Percentiles rank a stretch among this genome's conserved stretches.
These are phyloP conservation scores for Globodera ellingtonae DNA, from an alignment of 1,140 invertebrate genomes.

Conservation along the genomic window DNA sequence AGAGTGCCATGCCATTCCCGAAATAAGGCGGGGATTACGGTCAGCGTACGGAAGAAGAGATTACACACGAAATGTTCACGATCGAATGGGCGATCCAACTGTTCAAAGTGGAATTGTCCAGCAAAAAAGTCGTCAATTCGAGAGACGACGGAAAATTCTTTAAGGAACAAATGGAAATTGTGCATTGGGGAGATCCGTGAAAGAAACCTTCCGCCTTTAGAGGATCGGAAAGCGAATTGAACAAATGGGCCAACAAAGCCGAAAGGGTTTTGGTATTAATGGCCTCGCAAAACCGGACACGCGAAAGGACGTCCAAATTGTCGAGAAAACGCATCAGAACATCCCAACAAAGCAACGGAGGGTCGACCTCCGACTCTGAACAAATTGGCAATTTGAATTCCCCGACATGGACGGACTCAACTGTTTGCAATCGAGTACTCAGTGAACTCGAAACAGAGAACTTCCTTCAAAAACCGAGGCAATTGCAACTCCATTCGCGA, in stretches of 20 bases:
- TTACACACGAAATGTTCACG: conserved; percentile 38
- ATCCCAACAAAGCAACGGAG: conserved; percentile 35
- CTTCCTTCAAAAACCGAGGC: conserved; percentile 20
- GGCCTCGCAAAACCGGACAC: conserved; percentile 34
- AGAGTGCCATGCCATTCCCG: conserved; percentile 35
- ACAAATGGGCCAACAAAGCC: conserved; percentile 18
- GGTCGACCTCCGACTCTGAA: conserved; percentile 14
- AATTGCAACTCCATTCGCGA: neutral
- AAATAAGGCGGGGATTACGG: conserved; percentile 25
- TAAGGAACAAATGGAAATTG: neutral
- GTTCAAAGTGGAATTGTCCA: neutral
- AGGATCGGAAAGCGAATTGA: conserved; percentile 17
- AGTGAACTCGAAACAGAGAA: conserved; percentile 6
- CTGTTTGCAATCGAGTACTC: neutral
- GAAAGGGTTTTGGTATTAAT: conserved; percentile 5
- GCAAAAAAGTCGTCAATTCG: neutral
- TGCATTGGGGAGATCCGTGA: neutral
- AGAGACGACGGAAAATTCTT: neutral
- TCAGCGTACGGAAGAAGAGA: conserved; percentile 38
- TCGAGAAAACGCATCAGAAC: conserved; percentile 33
- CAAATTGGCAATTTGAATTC: conserved; percentile 3
- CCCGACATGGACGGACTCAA: neutral
- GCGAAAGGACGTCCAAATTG: conserved; percentile 36
- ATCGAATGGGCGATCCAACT: conserved; percentile 23
- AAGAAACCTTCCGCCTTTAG: neutral